Evolutionary conservation across 1,140 invertebrate species (phyloP), one percentile per base, ranked within the genome.

Genomic region (Alviniconcha marisindica): DNA sequence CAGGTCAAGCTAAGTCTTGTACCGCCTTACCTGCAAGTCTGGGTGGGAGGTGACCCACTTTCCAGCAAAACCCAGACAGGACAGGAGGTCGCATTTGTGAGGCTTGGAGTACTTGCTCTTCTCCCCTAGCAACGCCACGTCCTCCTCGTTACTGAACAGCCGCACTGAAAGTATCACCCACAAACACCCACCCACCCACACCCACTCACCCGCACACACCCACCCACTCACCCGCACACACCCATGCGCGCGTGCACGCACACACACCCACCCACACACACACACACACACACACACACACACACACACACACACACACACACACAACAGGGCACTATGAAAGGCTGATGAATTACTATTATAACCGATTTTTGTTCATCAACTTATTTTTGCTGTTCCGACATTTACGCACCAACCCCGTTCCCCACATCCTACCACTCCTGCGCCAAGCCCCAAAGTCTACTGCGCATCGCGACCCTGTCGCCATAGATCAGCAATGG

Each of bases 61-160:
- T n/a, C 93, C 94, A 69, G 92, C 91, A 83, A 94, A 91, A 74
- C 93, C 92, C n/a, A 94, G 87, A 86, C 93, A 93, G 51, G 94
- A 93, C 76, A 94, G 94, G 28, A 94, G 85, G 76, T 94, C 94
- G 90, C 94, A 91, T 84, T 94, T 94, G 82, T 91, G 91, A 76
- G 93, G 93, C 28, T 91, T 83, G 14, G 91, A 88, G 84, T 89
- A 88, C 21, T 87, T 85, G 24, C 84, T 86, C 40, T 87, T 90
- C 74, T 93, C 92, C 63, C 90, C 89, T n/a, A 90, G 82, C 5
- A 91, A 51, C 42, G 89, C 90, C 40, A 87, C 85, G 60, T 93
- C 92, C 79, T 93, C 91, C 83, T 93, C 91, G 83, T 91, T 90
- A 36, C 88, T 90, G 81, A 92, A 93, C 84, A 93, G 86, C 21